Conservation (phyloP, 2,888 invertebrate species). For the Stenodera caucasica region DNA sequence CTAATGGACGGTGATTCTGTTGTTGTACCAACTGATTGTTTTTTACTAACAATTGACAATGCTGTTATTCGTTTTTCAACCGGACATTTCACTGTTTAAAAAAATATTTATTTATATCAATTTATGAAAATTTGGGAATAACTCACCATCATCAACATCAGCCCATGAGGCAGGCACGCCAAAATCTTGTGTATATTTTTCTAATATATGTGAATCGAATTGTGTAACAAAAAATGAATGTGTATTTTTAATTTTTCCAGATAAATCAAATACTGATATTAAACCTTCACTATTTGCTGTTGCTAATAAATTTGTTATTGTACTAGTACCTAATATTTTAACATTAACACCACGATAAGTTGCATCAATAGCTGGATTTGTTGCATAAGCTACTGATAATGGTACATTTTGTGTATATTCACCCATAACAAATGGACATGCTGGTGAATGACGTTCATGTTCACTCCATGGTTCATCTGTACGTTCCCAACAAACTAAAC, state of each 20-base stretch:
- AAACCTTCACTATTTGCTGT: constrained; percentile 64
- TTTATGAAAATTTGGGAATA: background rate
- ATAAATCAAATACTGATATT: constrained; percentile 82
- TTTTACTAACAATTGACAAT: constrained; percentile 54
- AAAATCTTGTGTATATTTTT: constrained; percentile 54
- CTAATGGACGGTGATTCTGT: constrained; percentile 43
- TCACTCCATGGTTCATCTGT: constrained; percentile 98
- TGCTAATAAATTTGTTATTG: constrained; percentile 57
- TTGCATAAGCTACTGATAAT: constrained; percentile 80
- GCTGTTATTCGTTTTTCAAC: constrained; percentile 55
- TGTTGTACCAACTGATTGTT: constrained; percentile 20
- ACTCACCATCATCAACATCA: constrained; percentile 49
- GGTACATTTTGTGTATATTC: constrained; percentile 96
- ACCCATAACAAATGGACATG: constrained; percentile 91
- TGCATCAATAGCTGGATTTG: constrained; percentile 68
- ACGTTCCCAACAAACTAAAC: constrained; percentile 95
- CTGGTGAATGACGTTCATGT: constrained; percentile 91
- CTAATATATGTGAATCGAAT: constrained; percentile 54
- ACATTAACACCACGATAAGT: constrained; percentile 47
- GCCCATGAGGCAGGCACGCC: constrained; percentile 47
- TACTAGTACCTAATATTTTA: constrained; percentile 48
- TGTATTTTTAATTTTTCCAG: constrained; percentile 72
- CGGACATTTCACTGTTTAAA: constrained; percentile 46
- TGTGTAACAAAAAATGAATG: constrained; percentile 61
- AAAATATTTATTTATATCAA: background rate